phyloP scores from a whole-genome alignment of 2,113 vertebrate species.

The Tiliqua scincoides region DNA sequence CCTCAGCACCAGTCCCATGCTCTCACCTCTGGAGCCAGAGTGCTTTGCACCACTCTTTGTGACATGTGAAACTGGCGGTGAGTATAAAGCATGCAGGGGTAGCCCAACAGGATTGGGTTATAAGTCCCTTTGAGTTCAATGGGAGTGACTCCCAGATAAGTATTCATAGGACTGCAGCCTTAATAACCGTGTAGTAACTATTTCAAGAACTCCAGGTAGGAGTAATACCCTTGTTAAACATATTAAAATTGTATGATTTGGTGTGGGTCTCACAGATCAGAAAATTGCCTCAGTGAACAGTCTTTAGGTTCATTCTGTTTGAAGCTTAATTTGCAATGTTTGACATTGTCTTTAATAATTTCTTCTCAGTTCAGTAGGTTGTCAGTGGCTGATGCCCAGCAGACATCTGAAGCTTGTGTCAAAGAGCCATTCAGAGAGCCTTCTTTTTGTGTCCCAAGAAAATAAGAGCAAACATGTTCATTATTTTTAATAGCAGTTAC shows the following conservation, averaged over 20 bases:
- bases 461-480: background rate
- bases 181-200: background rate
- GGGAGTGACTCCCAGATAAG: no score
- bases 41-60: no score
- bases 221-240: background rate
- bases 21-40: no score
- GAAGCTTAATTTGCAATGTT: background rate
- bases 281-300: background rate
- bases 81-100: no score
- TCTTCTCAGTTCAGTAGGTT: background rate
- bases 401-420: background rate
- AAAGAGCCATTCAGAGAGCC: background rate
- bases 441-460: background rate
- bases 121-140: no score
- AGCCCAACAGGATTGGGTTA: no score
- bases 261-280: background rate
- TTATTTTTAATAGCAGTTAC: constrained; percentile 6
- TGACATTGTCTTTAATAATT: background rate
- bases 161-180: no score
- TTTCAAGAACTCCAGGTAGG: background rate
- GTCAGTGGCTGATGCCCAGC: background rate
- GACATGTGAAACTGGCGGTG: no score
- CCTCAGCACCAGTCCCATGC: no score
- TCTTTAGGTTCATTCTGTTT: background rate
- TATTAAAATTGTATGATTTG: no score